Evolutionary conservation across 2,888 invertebrate genomes (phyloP).

Genomic region (Sesamia inferens): DNA sequence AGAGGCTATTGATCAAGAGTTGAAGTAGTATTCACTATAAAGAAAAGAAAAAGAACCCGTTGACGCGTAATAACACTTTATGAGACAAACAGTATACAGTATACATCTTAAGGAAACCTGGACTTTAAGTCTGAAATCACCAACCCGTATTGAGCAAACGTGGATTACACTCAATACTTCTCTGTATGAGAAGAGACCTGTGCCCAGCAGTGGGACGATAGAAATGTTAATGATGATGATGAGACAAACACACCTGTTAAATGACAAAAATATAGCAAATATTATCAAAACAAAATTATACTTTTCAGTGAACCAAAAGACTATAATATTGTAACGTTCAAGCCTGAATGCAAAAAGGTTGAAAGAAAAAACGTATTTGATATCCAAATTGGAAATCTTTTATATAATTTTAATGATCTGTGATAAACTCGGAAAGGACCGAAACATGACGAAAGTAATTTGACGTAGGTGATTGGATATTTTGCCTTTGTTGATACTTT

Average conservation of each 20-base stretch:
- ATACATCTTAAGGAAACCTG: too few relatives aligned
- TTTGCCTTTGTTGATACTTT: background rate
- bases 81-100: too few relatives aligned
- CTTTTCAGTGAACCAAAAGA: slow-evolving; percentile 24
- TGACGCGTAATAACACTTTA: background rate
- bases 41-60: too few relatives aligned
- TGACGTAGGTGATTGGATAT: background rate
- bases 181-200: too few relatives aligned
- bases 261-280: background rate
- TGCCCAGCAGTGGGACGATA: too few relatives aligned
- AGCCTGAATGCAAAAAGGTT: slow-evolving; percentile 17
- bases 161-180: too few relatives aligned
- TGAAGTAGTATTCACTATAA: too few relatives aligned
- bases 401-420: slow-evolving; percentile 37
- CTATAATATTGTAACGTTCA: slow-evolving; percentile 27
- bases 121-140: too few relatives aligned
- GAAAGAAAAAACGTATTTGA: slow-evolving; percentile 15
- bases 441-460: slow-evolving; percentile 2
- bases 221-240: too few relatives aligned
- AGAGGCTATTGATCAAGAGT: too few relatives aligned
- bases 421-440: slow-evolving; percentile 19
- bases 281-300: slow-evolving; percentile 22
- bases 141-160: too few relatives aligned
- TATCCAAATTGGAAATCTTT: slow-evolving; percentile 33
- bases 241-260: background rate